phyloP scores from a whole-genome alignment of 2,113 vertebrate genomes.

The Oncorhynchus mykiss region DNA sequence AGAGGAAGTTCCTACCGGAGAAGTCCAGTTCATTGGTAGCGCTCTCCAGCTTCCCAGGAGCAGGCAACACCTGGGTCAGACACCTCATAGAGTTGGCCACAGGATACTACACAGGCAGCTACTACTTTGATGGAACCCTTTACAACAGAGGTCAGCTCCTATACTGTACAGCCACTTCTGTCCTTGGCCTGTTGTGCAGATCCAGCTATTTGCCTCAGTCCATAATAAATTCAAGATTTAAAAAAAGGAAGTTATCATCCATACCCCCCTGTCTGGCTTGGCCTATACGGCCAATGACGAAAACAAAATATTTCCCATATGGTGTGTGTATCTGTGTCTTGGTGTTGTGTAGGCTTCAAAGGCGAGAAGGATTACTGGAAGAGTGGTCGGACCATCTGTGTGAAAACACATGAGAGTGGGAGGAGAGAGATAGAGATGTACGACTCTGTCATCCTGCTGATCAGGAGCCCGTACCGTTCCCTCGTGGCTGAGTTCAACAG shows the following conservation, averaged over 20 bases:
- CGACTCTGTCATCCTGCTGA: constrained; percentile 81
- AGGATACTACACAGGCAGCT: constrained; percentile 86
- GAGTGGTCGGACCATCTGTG: constrained; percentile 85
- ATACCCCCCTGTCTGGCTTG: constrained; percentile 8
- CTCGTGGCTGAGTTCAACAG: constrained; percentile 87
- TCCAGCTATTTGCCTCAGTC: no score
- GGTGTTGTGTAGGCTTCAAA: constrained; percentile 78
- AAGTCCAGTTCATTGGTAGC: constrained; percentile 82
- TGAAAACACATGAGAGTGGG: constrained; percentile 88
- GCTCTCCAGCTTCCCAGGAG: constrained; percentile 85
- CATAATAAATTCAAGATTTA: no score
- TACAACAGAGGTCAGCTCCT: constrained; percentile 82
- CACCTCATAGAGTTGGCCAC: constrained; percentile 86
- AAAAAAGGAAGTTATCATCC: no score
- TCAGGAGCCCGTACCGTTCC: constrained; percentile 83
- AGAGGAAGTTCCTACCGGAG: constrained; percentile 79
- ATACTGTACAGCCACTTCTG: not conserved
- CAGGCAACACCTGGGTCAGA: constrained; percentile 86
- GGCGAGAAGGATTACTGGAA: constrained; percentile 91
- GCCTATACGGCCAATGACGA: not conserved
- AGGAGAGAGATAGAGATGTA: constrained; percentile 85
- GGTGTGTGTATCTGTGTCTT: constrained; percentile 10
- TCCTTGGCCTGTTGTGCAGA: no score
- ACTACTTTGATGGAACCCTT: constrained; percentile 86
- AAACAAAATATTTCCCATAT: constrained; percentile 13